A percentile compares a stretch with the other conserved stretches of the same genome.
phyloP scores from a whole-genome alignment of 2,888 invertebrate species.

The Lepeophtheirus nordmannii region DNA sequence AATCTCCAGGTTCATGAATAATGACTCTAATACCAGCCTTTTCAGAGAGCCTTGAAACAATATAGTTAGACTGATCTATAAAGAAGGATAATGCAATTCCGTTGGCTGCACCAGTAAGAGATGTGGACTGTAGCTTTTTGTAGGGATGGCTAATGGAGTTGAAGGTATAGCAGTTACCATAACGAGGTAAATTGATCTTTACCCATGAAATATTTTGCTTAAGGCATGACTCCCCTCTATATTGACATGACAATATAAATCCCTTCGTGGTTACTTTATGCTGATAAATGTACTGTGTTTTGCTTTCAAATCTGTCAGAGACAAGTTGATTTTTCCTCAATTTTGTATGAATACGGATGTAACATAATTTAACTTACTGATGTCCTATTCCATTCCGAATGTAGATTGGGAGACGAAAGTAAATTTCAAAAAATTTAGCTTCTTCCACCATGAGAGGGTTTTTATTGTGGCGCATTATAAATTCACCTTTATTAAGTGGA shows the following conservation, averaged over 20 bases:
- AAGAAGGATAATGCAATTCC: not conserved
- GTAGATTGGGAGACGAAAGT: not conserved
- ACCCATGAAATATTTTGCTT: not conserved
- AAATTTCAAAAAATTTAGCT: not conserved
- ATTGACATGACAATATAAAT: not conserved
- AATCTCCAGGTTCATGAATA: conserved; percentile 15
- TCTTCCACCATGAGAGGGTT: not conserved
- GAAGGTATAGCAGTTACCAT: conserved; percentile 21
- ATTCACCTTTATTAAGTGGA: too few species aligned
- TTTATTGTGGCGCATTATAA: not conserved
- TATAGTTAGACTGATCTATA: conserved; percentile 8
- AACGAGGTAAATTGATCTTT: not conserved
- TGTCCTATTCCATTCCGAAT: not conserved
- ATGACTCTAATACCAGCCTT: conserved; percentile 15
- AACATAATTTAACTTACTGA: not conserved
- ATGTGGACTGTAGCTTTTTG: not conserved
- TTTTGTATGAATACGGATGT: not conserved
- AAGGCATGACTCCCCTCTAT: conserved; percentile 7
- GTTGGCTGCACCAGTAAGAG: not conserved
- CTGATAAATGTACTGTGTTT: not conserved
- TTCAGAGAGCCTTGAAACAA: conserved; percentile 9
- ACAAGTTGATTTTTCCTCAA: not conserved
- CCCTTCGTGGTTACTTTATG: not conserved
- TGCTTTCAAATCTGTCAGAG: not conserved
- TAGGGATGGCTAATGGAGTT: not conserved